Evolutionary conservation across 2,888 invertebrate genomes (phyloP).

Genomic region (Balanococcus diminutus): DNA sequence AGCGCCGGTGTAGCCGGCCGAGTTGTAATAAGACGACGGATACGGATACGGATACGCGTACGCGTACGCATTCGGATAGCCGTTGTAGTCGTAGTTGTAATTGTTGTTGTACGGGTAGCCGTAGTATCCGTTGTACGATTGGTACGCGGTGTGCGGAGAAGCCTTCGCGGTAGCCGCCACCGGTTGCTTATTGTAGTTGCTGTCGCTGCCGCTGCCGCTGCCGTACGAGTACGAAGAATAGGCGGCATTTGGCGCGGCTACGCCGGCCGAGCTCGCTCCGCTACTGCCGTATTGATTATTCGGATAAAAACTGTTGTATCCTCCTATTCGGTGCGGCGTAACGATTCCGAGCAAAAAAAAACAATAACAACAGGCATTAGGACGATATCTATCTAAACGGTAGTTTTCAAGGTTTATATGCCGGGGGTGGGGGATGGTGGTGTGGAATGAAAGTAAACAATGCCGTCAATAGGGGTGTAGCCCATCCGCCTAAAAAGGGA

Average conservation of each 20-base stretch:
- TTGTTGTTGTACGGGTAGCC: too few species aligned
- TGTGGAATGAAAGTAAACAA: too few species aligned
- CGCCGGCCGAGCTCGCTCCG: neutral
- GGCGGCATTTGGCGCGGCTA: too few species aligned
- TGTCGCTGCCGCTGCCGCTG: neutral
- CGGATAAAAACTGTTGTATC: neutral
- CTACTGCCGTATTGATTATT: neutral
- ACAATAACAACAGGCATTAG: too few species aligned
- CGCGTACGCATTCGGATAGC: too few species aligned
- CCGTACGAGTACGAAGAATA: too few species aligned
- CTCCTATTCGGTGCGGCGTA: neutral
- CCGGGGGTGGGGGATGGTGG: too few species aligned
- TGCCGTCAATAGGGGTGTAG: too few species aligned
- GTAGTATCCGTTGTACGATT: neutral
- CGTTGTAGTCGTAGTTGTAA: neutral
- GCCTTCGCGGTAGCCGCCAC: neutral
- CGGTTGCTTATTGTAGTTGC: neutral
- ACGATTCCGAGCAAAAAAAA: neutral
- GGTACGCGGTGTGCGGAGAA: neutral
- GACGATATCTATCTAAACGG: too few species aligned
- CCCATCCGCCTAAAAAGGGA: too few species aligned
- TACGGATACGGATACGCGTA: neutral
- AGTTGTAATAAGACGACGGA: neutral
- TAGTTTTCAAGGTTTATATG: too few species aligned
- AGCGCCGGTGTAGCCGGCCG: too few species aligned